Percentiles rank a stretch among this genome's conserved stretches.
Conservation (phyloP, 2,888 invertebrate genomes). For the Mantis religiosa region DNA sequence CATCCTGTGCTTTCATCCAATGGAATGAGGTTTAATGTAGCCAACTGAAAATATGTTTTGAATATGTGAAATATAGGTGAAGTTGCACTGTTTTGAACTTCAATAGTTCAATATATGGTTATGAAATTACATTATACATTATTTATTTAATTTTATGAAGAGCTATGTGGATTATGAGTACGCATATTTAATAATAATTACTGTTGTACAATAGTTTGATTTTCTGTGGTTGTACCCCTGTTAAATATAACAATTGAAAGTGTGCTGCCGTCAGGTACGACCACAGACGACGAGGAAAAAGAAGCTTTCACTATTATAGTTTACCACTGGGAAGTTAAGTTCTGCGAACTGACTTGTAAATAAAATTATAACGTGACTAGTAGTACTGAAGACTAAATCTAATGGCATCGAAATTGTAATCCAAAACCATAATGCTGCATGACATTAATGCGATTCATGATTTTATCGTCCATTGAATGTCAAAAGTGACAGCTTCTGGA, state of each 20-base stretch:
- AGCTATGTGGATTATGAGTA: too few species aligned
- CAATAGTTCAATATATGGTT: too few species aligned
- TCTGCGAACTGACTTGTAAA: neutral
- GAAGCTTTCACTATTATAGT: neutral
- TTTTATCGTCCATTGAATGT: neutral
- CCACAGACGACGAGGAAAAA: neutral
- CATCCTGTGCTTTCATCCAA: too few species aligned
- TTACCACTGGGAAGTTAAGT: too few species aligned
- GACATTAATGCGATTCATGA: neutral
- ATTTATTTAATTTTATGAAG: too few species aligned
- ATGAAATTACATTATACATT: too few species aligned
- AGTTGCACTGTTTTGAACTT: neutral
- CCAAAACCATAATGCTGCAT: neutral
- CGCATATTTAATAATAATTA: neutral
- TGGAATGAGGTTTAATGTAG: neutral
- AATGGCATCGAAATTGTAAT: neutral
- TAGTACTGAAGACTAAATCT: neutral
- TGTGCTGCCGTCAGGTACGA: neutral
- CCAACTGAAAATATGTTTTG: neutral
- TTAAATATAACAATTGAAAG: neutral
- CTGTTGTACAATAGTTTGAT: too few species aligned
- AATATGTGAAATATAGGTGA: neutral
- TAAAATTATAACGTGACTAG: neutral
- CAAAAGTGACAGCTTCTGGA: neutral
- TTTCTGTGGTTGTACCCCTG: neutral